Evolutionary conservation across 2,888 invertebrate genomes (phyloP).

Genomic region (Philereme vetulata): DNA sequence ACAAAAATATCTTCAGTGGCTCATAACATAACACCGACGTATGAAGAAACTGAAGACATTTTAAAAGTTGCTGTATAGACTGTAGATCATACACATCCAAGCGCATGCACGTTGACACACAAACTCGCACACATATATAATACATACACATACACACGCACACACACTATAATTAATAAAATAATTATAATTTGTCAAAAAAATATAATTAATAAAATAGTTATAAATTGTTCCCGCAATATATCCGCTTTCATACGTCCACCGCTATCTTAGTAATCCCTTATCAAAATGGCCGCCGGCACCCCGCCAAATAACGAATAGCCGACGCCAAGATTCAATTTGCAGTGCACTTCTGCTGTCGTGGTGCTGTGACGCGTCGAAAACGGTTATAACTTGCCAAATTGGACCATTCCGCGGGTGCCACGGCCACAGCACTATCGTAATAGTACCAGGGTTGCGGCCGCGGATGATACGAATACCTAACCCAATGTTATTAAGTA

Average conservation of each 20-base stretch:
- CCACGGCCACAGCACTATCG: slow-evolving; percentile 4
- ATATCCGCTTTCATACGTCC: not conserved
- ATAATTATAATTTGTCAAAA: no score
- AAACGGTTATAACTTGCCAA: slow-evolving; percentile 60
- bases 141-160: no score
- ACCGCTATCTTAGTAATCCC: not conserved
- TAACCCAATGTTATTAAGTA: no score
- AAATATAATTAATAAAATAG: no score
- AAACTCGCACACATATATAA: no score
- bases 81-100: no score
- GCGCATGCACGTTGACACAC: no score
- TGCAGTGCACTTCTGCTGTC: slow-evolving; percentile 57
- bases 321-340: slow-evolving; percentile 65
- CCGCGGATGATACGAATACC: not conserved
- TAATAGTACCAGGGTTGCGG: not conserved
- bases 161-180: no score
- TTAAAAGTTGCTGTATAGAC: no score
- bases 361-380: slow-evolving; percentile 40
- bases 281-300: slow-evolving; percentile 29
- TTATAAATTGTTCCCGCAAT: not conserved
- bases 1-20: no score
- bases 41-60: no score
- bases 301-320: slow-evolving; percentile 34
- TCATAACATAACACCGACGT: no score
- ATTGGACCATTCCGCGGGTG: slow-evolving; percentile 50